Percentiles rank a stretch among this genome's conserved stretches.
These are phyloP conservation scores for Tupaia tana DNA, from an alignment of 2,113 vertebrate genomes.

Conservation along the genomic window DNA sequence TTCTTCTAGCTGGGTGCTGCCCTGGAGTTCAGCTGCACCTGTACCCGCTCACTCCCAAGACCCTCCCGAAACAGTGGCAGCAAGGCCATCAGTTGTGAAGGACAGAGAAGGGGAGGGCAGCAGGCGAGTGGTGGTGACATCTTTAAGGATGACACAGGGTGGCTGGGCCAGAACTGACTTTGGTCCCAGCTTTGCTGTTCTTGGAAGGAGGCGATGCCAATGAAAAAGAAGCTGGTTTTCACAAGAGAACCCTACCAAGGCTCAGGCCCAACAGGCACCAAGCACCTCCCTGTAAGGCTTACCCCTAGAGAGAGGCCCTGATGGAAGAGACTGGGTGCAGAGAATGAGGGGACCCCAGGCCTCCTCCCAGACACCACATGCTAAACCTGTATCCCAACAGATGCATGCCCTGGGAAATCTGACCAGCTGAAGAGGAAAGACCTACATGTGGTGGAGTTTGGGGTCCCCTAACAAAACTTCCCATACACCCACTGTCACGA, in stretches of 20 bases:
- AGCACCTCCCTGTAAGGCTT: no score
- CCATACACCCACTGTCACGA: fast-evolving
- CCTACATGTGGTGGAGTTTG: fast-evolving
- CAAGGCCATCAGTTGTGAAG: fast-evolving
- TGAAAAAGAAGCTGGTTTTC: fast-evolving
- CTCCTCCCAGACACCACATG: fast-evolving
- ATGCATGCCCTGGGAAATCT: fast-evolving
- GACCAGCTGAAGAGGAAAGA: fast-evolving
- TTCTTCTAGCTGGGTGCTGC: background rate
- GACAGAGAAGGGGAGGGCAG: fast-evolving
- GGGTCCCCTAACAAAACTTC: background rate
- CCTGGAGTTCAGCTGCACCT: no score
- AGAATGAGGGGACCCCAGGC: no score
- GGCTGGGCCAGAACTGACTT: fast-evolving
- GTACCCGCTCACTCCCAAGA: background rate
- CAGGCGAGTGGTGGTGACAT: fast-evolving
- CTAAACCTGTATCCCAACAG: background rate
- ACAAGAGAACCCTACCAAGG: background rate
- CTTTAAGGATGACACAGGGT: fast-evolving
- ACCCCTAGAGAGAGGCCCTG: background rate
- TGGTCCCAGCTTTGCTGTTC: background rate
- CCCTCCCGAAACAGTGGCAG: background rate
- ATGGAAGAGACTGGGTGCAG: fast-evolving
- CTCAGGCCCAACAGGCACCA: fast-evolving
- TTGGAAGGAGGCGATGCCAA: background rate